These are phyloP conservation scores for Cepaea hortensis DNA, from an alignment of 2,888 invertebrate species.

Conservation along the genomic window DNA sequence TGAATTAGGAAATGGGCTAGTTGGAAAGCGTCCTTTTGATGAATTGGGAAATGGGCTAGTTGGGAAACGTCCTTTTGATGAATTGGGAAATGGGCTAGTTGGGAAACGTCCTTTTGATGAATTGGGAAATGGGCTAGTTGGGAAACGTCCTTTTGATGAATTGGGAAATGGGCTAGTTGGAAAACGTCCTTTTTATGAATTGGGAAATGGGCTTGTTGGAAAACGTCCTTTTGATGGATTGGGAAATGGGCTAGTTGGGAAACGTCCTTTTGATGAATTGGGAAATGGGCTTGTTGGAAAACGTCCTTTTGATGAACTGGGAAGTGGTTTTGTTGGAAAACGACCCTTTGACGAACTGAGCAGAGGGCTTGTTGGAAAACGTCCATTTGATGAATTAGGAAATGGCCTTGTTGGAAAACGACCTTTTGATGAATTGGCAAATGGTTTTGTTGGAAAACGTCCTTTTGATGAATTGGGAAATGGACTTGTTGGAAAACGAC, in stretches of 20 bases:
- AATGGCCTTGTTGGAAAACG: slow-evolving; percentile 22
- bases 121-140: slow-evolving; percentile 44
- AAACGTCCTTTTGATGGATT: slow-evolving; percentile 40
- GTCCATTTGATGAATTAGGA: slow-evolving; percentile 36
- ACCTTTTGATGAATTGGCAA: background rate
- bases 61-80: slow-evolving; percentile 46
- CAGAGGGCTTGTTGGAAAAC: slow-evolving; percentile 30
- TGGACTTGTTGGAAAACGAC: slow-evolving; percentile 20
- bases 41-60: slow-evolving; percentile 30
- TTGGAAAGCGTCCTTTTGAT: slow-evolving; percentile 47
- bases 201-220: slow-evolving; percentile 10
- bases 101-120: slow-evolving; percentile 47
- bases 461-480: background rate
- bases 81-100: slow-evolving; percentile 43
- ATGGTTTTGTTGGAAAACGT: background rate
- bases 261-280: slow-evolving; percentile 38
- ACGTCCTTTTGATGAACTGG: slow-evolving; percentile 39
- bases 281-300: slow-evolving; percentile 21
- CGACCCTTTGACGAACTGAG: slow-evolving; percentile 37
- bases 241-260: slow-evolving; percentile 14
- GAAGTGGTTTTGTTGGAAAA: slow-evolving; percentile 24
- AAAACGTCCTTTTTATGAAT: slow-evolving; percentile 42
- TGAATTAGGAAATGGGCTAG: slow-evolving; percentile 49
- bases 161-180: slow-evolving; percentile 49
- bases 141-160: slow-evolving; percentile 50